Evolutionary conservation across 2,888 invertebrate genomes (phyloP).

Genomic region (Eupithecia centaureata): DNA sequence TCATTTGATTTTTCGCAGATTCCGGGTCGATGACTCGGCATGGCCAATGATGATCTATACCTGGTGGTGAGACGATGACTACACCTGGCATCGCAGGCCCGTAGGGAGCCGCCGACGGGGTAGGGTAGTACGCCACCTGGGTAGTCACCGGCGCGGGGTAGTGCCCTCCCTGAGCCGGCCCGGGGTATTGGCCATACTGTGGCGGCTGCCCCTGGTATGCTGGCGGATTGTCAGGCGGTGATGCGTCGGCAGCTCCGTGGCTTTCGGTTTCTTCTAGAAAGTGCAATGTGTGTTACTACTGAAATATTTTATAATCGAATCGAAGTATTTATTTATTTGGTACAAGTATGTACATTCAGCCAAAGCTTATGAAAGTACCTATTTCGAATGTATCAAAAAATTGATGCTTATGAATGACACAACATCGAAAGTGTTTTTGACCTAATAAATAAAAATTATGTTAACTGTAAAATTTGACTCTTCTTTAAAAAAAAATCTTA

Average conservation of each 20-base stretch:
- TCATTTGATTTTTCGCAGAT: too few species aligned
- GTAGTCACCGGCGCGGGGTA: neutral
- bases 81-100: neutral
- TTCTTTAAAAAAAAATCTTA: too few species aligned
- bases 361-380: too few species aligned
- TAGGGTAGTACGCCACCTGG: constrained; percentile 10
- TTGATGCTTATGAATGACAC: too few species aligned
- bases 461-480: too few species aligned
- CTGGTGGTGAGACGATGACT: neutral
- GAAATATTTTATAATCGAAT: too few species aligned
- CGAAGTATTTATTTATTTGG: too few species aligned
- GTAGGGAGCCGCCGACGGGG: neutral
- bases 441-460: too few species aligned
- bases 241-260: neutral
- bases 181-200: neutral
- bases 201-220: neutral
- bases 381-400: too few species aligned
- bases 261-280: neutral
- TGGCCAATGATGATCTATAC: neutral
- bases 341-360: too few species aligned
- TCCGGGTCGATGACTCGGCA: too few species aligned
- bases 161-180: neutral
- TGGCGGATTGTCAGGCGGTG: neutral
- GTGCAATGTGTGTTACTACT: neutral
- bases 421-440: too few species aligned